phyloP scores from a whole-genome alignment of 2,888 invertebrate species.

The Parthenolecanium corni region DNA sequence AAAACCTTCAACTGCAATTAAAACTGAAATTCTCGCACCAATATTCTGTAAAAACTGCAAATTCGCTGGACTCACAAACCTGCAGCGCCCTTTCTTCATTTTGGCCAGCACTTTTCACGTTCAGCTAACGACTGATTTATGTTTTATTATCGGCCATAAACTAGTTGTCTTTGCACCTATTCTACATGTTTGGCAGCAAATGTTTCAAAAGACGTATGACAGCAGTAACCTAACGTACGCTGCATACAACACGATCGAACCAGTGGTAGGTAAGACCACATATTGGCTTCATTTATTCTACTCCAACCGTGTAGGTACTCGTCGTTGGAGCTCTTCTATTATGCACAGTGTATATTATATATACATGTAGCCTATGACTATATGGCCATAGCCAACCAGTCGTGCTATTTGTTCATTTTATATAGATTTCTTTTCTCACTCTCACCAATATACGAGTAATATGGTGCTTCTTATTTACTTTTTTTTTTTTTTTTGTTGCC shows the following conservation, averaged over 20 bases:
- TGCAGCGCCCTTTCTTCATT: too few relatives aligned
- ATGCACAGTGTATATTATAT: too few relatives aligned
- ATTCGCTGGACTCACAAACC: too few relatives aligned
- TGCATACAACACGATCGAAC: constrained; percentile 17
- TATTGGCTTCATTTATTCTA: constrained; percentile 28
- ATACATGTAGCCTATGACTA: too few relatives aligned
- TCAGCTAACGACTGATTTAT: constrained; percentile 23
- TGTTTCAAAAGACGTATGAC: constrained; percentile 27
- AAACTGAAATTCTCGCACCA: too few relatives aligned
- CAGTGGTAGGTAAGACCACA: constrained; percentile 28
- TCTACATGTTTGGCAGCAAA: constrained; percentile 28
- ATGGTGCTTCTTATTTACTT: too few relatives aligned
- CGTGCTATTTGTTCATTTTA: neutral
- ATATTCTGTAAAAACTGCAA: too few relatives aligned
- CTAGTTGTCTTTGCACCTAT: constrained; percentile 28
- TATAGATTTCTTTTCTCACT: neutral
- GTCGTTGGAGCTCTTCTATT: neutral
- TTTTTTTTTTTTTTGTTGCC: too few relatives aligned
- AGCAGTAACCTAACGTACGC: constrained; percentile 20
- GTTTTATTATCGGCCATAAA: constrained; percentile 26
- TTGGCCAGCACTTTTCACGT: neutral
- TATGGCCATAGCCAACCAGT: too few relatives aligned
- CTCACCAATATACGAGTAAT: too few relatives aligned
- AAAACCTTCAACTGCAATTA: too few relatives aligned
- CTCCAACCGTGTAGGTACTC: constrained; percentile 21